phyloP scores from a whole-genome alignment of 1,140 invertebrate species.

The Rhagoletis pomonella region DNA sequence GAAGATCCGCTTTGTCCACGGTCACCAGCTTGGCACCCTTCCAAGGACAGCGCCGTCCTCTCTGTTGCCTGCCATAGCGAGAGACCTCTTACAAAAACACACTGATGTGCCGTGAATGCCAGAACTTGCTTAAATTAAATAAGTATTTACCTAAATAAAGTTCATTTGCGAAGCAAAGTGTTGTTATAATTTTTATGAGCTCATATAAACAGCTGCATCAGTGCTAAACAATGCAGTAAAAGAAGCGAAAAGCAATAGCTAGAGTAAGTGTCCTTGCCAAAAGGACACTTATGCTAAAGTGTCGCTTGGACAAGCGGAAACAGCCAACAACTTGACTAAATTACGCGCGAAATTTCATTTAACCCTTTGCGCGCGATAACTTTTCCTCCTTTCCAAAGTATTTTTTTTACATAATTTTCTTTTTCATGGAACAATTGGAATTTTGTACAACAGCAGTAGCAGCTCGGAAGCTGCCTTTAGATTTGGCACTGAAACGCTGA shows the following conservation, averaged over 20 bases:
- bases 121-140: too few relatives aligned
- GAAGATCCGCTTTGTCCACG: too few relatives aligned
- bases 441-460: neutral
- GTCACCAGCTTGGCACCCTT: too few relatives aligned
- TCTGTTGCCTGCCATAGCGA: too few relatives aligned
- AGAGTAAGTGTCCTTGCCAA: constrained; percentile 27
- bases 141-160: neutral
- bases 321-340: constrained; percentile 51
- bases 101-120: too few relatives aligned
- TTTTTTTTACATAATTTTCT: neutral
- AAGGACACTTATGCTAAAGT: constrained; percentile 46
- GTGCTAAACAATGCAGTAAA: constrained; percentile 25
- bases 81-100: too few relatives aligned
- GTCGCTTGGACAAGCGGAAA: constrained; percentile 40
- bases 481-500: neutral
- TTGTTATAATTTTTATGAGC: constrained; percentile 10
- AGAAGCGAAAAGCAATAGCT: neutral
- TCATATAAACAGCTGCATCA: neutral
- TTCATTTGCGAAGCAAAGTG: neutral
- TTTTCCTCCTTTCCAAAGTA: neutral
- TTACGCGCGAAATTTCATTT: constrained; percentile 51
- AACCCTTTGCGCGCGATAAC: constrained; percentile 13
- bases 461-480: neutral
- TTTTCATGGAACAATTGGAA: neutral
- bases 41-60: too few relatives aligned